Evolutionary conservation across 2,888 invertebrate genomes (phyloP).

Genomic region (Polyploca ridens): DNA sequence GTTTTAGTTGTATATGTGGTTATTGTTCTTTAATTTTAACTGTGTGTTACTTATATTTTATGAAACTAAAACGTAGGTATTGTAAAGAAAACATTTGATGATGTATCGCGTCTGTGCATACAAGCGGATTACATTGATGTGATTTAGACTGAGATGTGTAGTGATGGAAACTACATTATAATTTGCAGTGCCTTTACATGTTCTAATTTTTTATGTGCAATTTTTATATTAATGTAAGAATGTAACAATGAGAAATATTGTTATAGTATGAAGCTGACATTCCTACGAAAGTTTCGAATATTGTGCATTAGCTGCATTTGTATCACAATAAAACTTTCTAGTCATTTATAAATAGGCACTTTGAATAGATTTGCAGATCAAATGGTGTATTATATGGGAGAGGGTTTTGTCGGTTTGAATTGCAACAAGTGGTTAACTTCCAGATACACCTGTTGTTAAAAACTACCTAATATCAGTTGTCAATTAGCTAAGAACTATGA

Average conservation of each 20-base stretch:
- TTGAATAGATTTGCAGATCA: not conserved
- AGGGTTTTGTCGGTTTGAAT: too few relatives aligned
- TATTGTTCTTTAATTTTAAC: not conserved
- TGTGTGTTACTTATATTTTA: not conserved
- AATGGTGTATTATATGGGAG: not conserved
- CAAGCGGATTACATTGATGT: not conserved
- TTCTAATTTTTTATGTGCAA: not conserved
- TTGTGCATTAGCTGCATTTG: not conserved
- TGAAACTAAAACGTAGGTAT: not conserved
- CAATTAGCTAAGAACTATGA: too few relatives aligned
- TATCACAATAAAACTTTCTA: not conserved
- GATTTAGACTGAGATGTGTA: not conserved
- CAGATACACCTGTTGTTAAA: too few relatives aligned
- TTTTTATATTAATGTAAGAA: not conserved
- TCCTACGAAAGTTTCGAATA: slow-evolving; percentile 14
- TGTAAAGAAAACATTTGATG: not conserved
- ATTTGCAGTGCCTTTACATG: slow-evolving; percentile 19
- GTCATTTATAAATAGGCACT: not conserved
- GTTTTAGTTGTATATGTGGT: not conserved
- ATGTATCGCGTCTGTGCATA: not conserved
- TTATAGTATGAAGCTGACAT: not conserved
- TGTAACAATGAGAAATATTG: not conserved
- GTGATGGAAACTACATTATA: not conserved
- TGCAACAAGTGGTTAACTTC: too few relatives aligned
- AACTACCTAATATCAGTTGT: too few relatives aligned